Evolutionary conservation across 92 coral and sea anemone species (phyloP).

Genomic region (Epizoanthus scotinus): DNA sequence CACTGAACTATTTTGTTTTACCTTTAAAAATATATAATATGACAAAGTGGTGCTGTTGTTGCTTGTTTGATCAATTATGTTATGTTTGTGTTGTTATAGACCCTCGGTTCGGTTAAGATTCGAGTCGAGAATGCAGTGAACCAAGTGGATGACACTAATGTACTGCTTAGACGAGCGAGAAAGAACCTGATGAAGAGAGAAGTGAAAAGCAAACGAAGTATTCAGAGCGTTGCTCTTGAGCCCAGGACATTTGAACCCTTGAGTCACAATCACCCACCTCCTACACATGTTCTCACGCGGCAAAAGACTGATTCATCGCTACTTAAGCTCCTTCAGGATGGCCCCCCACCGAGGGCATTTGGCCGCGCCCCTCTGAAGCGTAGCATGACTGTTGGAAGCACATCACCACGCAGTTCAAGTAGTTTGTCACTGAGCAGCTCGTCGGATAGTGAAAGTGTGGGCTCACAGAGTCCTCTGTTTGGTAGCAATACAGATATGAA

Average conservation of each 20-base stretch:
- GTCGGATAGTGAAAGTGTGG: slow-evolving; percentile 63
- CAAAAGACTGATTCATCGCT: slow-evolving; percentile 72
- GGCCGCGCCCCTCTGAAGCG: slow-evolving; percentile 2
- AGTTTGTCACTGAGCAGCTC: slow-evolving; percentile 83
- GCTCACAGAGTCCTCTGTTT: slow-evolving; percentile 68
- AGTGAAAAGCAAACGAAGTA: slow-evolving; percentile 84
- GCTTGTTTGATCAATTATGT: neutral
- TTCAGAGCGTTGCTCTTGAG: slow-evolving; percentile 74
- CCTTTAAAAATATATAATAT: neutral
- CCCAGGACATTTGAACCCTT: slow-evolving; percentile 58
- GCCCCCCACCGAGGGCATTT: slow-evolving; percentile 60
- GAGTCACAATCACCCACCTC: slow-evolving; percentile 1
- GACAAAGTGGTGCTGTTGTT: neutral
- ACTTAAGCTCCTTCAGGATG: slow-evolving; percentile 61
- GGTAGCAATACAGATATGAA: slow-evolving; percentile 73
- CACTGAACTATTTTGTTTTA: neutral
- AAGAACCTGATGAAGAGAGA: slow-evolving; percentile 87
- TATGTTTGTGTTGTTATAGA: slow-evolving; percentile 54
- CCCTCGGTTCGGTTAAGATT: slow-evolving; percentile 90
- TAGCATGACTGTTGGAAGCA: neutral
- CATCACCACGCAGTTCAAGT: slow-evolving; percentile 26
- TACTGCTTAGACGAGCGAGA: slow-evolving; percentile 80
- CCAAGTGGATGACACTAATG: slow-evolving; percentile 75
- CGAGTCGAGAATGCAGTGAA: slow-evolving; percentile 80
- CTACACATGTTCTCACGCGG: slow-evolving; percentile 57